A percentile compares a stretch with the other conserved stretches of the same genome.
These are phyloP conservation scores for Myodes glareolus DNA, from an alignment of 2,113 vertebrate genomes.

Conservation along the genomic window DNA sequence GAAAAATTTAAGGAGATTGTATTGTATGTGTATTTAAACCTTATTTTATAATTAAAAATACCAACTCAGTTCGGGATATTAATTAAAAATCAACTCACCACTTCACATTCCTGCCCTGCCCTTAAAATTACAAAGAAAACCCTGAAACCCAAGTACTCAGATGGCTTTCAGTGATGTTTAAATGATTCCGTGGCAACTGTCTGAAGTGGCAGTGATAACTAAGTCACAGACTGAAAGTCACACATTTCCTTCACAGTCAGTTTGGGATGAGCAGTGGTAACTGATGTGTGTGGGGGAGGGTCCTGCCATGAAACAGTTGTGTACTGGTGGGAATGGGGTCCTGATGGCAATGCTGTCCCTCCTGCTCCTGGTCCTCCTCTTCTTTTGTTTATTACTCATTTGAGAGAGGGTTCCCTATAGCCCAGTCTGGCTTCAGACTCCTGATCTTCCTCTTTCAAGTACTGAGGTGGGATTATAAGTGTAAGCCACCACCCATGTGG, in stretches of 20 bases:
- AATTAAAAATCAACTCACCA: conserved; percentile 1
- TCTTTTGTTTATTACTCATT: not conserved
- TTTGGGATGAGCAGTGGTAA: conserved; percentile 47
- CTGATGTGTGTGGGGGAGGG: conserved; percentile 17
- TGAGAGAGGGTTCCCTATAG: not conserved
- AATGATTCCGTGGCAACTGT: not conserved
- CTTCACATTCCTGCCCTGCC: not conserved
- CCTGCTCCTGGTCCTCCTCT: not conserved
- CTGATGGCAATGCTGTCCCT: not conserved
- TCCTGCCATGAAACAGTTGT: not conserved
- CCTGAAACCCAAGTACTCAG: conserved; percentile 34
- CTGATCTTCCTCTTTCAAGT: not conserved
- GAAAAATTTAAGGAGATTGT: conserved; percentile 36
- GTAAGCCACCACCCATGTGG: not conserved
- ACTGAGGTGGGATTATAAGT: not conserved
- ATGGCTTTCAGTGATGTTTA: conserved; percentile 38
- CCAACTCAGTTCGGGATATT: not conserved
- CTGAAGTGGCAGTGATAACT: not conserved
- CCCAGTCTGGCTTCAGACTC: not conserved
- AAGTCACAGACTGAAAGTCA: conserved; percentile 47
- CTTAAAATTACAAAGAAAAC: conserved; percentile 3
- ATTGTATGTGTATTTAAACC: not conserved
- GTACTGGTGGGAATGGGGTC: not conserved
- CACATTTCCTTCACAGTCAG: conserved; percentile 36
- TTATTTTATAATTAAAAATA: conserved; percentile 28